Percentiles rank a stretch among this genome's conserved stretches.
These are phyloP conservation scores for Lutjanus campechanus DNA, from an alignment of 2,797 vertebrate genomes.

Conservation along the genomic window DNA sequence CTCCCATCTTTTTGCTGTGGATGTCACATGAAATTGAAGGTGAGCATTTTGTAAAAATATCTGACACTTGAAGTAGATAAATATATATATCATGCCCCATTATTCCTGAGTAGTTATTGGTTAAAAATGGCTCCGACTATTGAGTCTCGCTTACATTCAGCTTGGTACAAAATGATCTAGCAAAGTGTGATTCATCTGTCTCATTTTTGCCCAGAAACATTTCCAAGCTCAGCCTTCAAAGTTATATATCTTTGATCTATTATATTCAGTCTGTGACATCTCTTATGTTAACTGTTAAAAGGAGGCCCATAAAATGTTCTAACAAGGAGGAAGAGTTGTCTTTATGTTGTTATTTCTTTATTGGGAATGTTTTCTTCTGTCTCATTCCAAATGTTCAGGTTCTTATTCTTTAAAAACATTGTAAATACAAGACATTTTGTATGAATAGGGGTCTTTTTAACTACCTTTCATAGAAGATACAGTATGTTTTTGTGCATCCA, in stretches of 20 bases:
- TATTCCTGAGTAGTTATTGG: conserved; percentile 69
- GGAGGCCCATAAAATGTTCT: conserved; percentile 76
- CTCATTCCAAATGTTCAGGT: conserved; percentile 1
- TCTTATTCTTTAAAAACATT: conserved; percentile 16
- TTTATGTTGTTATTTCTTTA: conserved; percentile 52
- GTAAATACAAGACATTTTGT: conserved; percentile 27
- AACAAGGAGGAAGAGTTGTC: conserved; percentile 58
- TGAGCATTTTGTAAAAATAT: conserved; percentile 79
- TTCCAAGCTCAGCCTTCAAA: conserved; percentile 69
- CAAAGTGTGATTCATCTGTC: conserved; percentile 60
- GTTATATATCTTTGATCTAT: conserved; percentile 70
- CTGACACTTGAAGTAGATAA: conserved; percentile 75
- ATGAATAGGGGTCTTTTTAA: conserved; percentile 33
- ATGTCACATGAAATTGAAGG: conserved; percentile 77
- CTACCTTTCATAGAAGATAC: conserved; percentile 26
- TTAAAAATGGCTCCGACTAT: conserved; percentile 55
- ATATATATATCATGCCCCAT: conserved; percentile 64
- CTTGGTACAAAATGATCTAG: conserved; percentile 66
- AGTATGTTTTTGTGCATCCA: conserved; percentile 30
- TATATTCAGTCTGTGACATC: conserved; percentile 71
- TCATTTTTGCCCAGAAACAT: conserved; percentile 63
- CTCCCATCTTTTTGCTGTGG: conserved; percentile 74
- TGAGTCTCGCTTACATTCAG: conserved; percentile 52
- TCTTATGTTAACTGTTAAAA: conserved; percentile 76
- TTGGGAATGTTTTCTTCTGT: conserved; percentile 20